Base-by-base conservation (phyloP, 2,888 invertebrate genomes). In the Amphipyra berbera region DNA sequence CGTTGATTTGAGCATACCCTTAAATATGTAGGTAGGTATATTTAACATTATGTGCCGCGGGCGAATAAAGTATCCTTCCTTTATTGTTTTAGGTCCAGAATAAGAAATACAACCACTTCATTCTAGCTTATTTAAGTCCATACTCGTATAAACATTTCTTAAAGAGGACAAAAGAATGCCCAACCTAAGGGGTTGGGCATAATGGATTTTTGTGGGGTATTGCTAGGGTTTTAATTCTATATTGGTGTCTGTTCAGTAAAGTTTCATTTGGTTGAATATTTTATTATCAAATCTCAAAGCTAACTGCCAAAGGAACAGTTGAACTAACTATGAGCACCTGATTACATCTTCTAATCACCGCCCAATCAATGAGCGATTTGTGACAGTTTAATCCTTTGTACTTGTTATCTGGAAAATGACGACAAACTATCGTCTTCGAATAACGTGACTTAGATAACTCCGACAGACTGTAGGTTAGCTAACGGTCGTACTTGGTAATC, bases 401-500 rank as follows among this genome's bases (percentile, higher is more conserved):
- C 66, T 58, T 46, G 53, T 44, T 49, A 55, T 54, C 76, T 76
- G 71, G 76, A 50, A 65, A 72, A 76, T 76, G 72, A 63, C 49
- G 66, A 76, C 71, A 59, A 71, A 56, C 72, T 59, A 76, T 72
- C 47, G 45, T 48, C 7, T 60, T 30, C 12, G 41, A 75, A 64
- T 71, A 50, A 58, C 44, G 52, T 64, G 49, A 65, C 41, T 52
- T 47, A n/a, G 14, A 30, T 30, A 30, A 30, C 21, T 21, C 21
- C 21, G 30, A 30, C 4, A 30, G 27, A n/a, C 30, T 46, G 15
- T 62, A 63, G 65, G 76, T 54, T n/a, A 53, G 35, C 38, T 9
- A 46, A 37, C 15, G 35, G 45, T 35, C 49, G 35, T 68, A 68
- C 68, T 67, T 54, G 13, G 48, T 58, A 59, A 58, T 49, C 37